A percentile compares a stretch with the other conserved stretches of the same genome.
These are phyloP conservation scores for Entelurus aequoreus DNA, from an alignment of 2,113 vertebrate genomes.

Conservation along the genomic window DNA sequence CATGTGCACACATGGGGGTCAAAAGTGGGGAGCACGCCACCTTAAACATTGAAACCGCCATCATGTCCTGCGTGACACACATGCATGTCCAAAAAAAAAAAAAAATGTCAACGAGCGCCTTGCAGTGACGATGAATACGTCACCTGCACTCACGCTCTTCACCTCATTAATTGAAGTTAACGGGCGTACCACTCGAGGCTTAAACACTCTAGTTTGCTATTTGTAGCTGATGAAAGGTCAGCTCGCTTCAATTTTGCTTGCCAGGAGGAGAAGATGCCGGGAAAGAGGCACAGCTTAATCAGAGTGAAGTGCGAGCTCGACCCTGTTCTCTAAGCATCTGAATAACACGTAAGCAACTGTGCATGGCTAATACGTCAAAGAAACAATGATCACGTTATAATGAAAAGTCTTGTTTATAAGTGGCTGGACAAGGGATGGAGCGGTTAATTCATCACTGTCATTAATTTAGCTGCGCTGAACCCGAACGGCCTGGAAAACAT, in stretches of 20 bases:
- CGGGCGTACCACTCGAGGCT: slow-evolving; percentile 42
- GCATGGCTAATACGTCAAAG: slow-evolving; percentile 36
- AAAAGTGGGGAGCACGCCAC: not conserved
- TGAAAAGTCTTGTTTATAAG: not conserved
- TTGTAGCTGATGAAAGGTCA: slow-evolving; percentile 55
- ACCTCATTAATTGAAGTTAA: slow-evolving; percentile 52
- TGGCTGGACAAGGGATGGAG: not conserved
- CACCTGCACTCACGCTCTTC: slow-evolving; percentile 39
- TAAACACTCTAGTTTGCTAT: slow-evolving; percentile 37
- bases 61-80: not conserved
- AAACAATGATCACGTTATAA: not conserved
- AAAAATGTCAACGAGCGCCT: not conserved
- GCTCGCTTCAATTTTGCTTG: slow-evolving; percentile 54
- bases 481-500: too few relatives aligned
- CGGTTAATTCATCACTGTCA: not conserved
- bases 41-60: not conserved
- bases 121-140: slow-evolving; percentile 6
- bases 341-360: not conserved
- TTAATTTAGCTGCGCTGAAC: not conserved
- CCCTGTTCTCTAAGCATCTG: slow-evolving; percentile 36
- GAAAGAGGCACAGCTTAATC: slow-evolving; percentile 40
- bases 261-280: slow-evolving; percentile 43
- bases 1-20: too few relatives aligned
- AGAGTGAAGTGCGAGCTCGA: slow-evolving; percentile 21
- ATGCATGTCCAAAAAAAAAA: slow-evolving; percentile 2